A percentile compares a stretch with the other conserved stretches of the same genome.
Evolutionary conservation across 92 coral and sea anemone genomes (phyloP).

Genomic region (Chrysogorgia sp.): DNA sequence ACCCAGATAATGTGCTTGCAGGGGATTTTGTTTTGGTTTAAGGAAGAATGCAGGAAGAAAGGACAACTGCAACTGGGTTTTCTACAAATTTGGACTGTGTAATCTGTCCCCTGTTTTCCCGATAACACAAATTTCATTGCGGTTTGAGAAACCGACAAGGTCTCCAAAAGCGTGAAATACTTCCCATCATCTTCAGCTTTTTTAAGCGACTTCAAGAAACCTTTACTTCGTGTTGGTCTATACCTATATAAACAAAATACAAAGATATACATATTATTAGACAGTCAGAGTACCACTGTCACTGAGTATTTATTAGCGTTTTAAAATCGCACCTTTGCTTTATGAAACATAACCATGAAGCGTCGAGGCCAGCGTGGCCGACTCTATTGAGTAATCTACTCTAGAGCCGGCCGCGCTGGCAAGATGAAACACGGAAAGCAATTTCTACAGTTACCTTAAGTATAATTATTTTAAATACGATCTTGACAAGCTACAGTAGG

Average conservation of each 20-base stretch:
- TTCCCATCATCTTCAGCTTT: neutral
- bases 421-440: neutral
- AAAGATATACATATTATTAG: neutral
- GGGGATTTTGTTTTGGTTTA: no score
- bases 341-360: neutral
- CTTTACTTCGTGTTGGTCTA: neutral
- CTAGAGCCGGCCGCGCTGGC: neutral
- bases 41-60: no score
- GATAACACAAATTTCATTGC: neutral
- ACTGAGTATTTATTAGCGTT: neutral
- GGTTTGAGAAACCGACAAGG: neutral
- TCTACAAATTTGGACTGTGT: slow-evolving; percentile 21
- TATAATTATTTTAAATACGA: no score
- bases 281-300: neutral
- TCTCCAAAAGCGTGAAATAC: neutral
- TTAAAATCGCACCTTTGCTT: neutral
- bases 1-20: slow-evolving; percentile 17
- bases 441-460: no score
- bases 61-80: slow-evolving; percentile 35
- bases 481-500: no score
- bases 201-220: neutral
- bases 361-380: no score
- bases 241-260: no score
- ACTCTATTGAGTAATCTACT: neutral
- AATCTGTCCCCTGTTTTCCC: slow-evolving; percentile 1